These are phyloP conservation scores for Dynastes maya DNA, from an alignment of 2,888 invertebrate species.

Conservation along the genomic window DNA sequence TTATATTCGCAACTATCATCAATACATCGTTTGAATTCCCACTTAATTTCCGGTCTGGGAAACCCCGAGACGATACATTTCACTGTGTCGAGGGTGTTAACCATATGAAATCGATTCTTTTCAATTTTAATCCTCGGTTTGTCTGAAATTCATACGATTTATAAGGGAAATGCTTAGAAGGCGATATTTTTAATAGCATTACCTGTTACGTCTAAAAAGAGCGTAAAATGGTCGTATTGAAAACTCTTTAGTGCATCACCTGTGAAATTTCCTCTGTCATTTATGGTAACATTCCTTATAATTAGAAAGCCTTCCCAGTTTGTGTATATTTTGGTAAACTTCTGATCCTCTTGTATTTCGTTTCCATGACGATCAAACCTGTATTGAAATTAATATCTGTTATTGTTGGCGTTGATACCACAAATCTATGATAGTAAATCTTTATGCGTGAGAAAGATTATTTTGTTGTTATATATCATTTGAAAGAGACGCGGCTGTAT, in stretches of 20 bases:
- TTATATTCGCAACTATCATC: conserved; percentile 63
- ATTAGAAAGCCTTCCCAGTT: conserved; percentile 67
- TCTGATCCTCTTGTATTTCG: conserved; percentile 35
- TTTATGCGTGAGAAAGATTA: too few relatives aligned
- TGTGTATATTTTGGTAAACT: conserved; percentile 58
- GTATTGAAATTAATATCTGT: too few relatives aligned
- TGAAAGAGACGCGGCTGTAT: too few relatives aligned
- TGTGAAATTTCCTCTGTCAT: conserved; percentile 76
- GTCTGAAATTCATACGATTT: conserved; percentile 65
- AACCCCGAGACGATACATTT: conserved; percentile 74
- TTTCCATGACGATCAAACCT: background rate
- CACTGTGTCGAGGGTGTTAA: conserved; percentile 68
- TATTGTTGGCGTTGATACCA: too few relatives aligned
- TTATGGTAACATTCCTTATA: conserved; percentile 71
- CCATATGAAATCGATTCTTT: conserved; percentile 67
- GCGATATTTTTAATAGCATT: conserved; percentile 24
- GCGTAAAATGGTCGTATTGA: conserved; percentile 68
- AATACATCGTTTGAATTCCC: conserved; percentile 72
- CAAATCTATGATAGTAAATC: too few relatives aligned
- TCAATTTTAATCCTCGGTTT: conserved; percentile 70
- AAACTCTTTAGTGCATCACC: conserved; percentile 72
- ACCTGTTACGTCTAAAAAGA: conserved; percentile 74
- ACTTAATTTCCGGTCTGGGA: conserved; percentile 75
- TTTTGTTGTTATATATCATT: background rate
- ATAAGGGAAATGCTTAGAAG: background rate